Evolutionary conservation across 2,888 invertebrate species (phyloP).

Genomic region (Epirrhoe tristata): DNA sequence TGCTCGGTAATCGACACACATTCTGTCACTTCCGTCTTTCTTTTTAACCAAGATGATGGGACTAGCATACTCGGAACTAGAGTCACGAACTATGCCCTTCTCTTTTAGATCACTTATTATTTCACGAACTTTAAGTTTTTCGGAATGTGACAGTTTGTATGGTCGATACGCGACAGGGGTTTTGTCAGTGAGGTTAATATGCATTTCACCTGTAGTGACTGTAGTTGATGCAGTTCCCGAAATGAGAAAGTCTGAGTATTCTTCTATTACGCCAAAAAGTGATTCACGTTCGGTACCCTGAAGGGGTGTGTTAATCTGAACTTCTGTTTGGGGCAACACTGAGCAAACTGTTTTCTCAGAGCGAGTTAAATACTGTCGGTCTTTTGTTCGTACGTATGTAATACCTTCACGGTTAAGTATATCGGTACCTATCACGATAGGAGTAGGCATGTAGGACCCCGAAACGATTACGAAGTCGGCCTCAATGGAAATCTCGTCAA

Average conservation of each 20-base stretch:
- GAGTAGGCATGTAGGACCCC: no score
- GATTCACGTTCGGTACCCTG: no score
- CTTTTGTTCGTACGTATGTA: no score
- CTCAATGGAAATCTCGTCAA: no score
- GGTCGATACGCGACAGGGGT: slow-evolving; percentile 40
- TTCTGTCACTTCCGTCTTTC: slow-evolving; percentile 41
- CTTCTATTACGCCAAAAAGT: no score
- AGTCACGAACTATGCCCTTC: slow-evolving; percentile 41
- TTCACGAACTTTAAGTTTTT: slow-evolving; percentile 43
- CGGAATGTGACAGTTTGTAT: slow-evolving; percentile 41
- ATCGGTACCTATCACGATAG: no score
- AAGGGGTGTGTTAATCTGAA: no score
- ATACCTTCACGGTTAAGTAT: no score
- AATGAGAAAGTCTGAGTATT: slow-evolving; percentile 10
- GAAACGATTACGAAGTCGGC: no score
- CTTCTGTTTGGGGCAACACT: no score
- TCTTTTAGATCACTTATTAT: slow-evolving; percentile 41
- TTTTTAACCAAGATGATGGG: slow-evolving; percentile 37
- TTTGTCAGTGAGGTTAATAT: slow-evolving; percentile 3
- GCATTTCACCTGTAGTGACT: slow-evolving; percentile 19
- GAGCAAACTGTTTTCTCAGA: no score
- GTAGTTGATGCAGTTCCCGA: slow-evolving; percentile 25
- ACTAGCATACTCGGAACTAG: slow-evolving; percentile 35
- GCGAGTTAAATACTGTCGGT: no score
- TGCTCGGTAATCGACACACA: slow-evolving; percentile 44